Conservation (phyloP, 2,113 vertebrate species). For the Nibea albiflora region DNA sequence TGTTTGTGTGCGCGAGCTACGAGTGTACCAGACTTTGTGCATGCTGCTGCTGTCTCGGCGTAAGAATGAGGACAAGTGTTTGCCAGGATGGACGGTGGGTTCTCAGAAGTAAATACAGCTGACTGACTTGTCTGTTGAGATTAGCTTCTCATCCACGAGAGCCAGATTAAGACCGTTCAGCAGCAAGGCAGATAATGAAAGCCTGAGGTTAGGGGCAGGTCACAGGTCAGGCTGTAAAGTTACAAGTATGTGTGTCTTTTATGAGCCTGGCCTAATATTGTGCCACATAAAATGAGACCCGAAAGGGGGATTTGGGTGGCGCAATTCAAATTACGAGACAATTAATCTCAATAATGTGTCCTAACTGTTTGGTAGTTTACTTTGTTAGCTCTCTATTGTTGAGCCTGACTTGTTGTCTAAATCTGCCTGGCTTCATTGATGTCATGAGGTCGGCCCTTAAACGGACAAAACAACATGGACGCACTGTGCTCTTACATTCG, state of each 20-base stretch:
- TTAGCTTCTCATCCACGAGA: conserved; percentile 55
- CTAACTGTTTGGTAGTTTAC: background rate
- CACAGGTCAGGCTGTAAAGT: conserved; percentile 33
- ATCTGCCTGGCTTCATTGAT: conserved; percentile 60
- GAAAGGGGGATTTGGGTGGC: background rate
- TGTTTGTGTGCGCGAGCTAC: background rate
- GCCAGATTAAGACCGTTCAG: conserved; percentile 58
- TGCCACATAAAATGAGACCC: background rate
- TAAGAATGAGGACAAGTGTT: conserved; percentile 32
- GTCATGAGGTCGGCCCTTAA: conserved; percentile 44
- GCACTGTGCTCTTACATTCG: conserved; percentile 26
- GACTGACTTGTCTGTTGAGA: conserved; percentile 50
- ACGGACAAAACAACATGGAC: conserved; percentile 69
- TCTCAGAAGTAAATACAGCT: conserved; percentile 59
- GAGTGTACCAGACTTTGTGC: background rate
- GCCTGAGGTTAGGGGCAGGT: conserved; percentile 11
- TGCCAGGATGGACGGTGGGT: conserved; percentile 29
- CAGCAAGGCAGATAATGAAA: conserved; percentile 49
- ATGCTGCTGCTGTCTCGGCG: conserved; percentile 3
- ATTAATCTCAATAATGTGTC: background rate
- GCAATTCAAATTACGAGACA: background rate
- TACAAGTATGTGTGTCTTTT: conserved; percentile 8
- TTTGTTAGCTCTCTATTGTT: background rate
- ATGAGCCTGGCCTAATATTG: conserved; percentile 1
- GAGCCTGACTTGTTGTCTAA: conserved; percentile 13